Evolutionary conservation across 2,113 vertebrate genomes (phyloP), one percentile per base, ranked within the genome.

Genomic region (Alethe diademata): DNA sequence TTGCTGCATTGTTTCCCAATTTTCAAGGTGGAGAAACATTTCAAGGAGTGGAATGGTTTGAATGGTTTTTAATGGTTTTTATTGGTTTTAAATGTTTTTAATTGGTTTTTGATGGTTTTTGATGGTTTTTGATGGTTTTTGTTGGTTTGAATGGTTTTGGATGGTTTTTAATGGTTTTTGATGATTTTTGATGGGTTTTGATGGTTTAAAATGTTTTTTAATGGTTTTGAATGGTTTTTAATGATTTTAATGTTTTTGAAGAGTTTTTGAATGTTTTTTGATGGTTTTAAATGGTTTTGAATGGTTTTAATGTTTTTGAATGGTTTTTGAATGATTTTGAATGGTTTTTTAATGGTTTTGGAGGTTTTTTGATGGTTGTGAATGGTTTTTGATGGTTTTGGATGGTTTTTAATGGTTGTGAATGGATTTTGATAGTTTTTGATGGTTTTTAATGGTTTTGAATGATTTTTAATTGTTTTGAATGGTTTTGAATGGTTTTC

Each of bases 1-100:
- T 7, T 3, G 1, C 22, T 58, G 50, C 11, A 9, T 14, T 5
- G 7, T 15, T 19, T 5, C 19, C 8, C 11, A 4, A 0, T 54
- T 31, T 36, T 25, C 36, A 22, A 8, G 45, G 8, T 15, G 25
- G 12, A 17, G 24, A 36, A 24, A 8, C 7, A 2, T 28, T 15
- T 0, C 5, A 5, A 36, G 35, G 24, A 1, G 0, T 6, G 18
- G 51, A 9, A 24, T 11, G 19, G 15, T 26, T 61, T 31, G 14
- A 6, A 19, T 28, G 33, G 62, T 12, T 45, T 66, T 38, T 8
- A 10, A 42, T 42, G 42, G 42, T 17, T 42, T 40, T 12, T 35
- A 40, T 19, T 45, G 8, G 43, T 45, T 45, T 45, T 19, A 2
- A 29, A n/a, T 22, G 35, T 35, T 35, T 35, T 35, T 35, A 38